phyloP scores from a whole-genome alignment of 2,797 vertebrate species.

The Malurus leucopterus region DNA sequence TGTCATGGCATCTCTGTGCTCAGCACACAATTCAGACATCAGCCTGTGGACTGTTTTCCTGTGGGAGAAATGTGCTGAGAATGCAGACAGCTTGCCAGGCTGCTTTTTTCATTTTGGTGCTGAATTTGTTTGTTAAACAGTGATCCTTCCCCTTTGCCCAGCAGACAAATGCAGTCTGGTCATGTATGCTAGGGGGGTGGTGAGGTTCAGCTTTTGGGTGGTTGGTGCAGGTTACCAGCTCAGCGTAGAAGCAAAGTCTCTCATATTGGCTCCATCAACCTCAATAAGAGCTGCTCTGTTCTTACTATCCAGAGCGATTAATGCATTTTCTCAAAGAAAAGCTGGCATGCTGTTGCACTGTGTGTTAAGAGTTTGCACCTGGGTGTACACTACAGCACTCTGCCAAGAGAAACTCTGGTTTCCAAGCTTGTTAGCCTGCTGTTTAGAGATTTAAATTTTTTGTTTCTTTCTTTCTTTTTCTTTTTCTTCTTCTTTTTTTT shows the following conservation, averaged over 20 bases:
- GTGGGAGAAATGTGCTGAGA: background rate
- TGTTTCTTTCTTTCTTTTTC: background rate
- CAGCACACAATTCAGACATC: background rate
- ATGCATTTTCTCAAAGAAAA: slow-evolving; percentile 19
- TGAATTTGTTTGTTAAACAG: background rate
- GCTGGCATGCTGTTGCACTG: background rate
- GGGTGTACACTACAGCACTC: background rate
- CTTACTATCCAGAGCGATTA: background rate
- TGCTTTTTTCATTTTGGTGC: background rate
- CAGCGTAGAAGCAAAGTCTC: background rate
- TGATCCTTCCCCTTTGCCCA: background rate
- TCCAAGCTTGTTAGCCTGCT: slow-evolving; percentile 20
- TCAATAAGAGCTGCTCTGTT: background rate
- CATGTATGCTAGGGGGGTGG: background rate
- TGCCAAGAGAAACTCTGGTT: slow-evolving; percentile 40
- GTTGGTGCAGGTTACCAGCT: background rate
- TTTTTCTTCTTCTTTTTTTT: background rate
- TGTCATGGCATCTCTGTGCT: background rate
- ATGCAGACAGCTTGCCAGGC: background rate
- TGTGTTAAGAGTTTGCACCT: slow-evolving; percentile 32
- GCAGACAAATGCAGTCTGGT: background rate
- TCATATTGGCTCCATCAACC: background rate
- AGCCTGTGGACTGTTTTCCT: background rate
- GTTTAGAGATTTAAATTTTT: background rate
- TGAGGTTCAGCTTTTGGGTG: background rate